Conservation (phyloP, 37 sponge, comb jelly and placozoan species). For the Oscarella lobularis region DNA sequence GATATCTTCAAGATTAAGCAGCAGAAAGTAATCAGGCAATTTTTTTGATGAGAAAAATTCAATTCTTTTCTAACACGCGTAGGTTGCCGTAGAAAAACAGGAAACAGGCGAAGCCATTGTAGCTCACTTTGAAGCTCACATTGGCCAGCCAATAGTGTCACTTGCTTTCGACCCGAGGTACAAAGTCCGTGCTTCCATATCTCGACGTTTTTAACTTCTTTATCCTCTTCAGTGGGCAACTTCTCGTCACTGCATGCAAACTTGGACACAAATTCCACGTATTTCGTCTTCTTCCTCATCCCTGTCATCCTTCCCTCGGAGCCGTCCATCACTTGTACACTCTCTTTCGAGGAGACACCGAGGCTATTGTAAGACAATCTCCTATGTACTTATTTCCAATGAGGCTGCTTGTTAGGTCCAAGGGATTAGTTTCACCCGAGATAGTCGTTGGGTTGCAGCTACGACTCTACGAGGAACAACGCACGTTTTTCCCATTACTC, state of each 20-base stretch:
- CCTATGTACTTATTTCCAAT: background rate
- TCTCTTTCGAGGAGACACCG: constrained; percentile 81
- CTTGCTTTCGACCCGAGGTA: background rate
- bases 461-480: constrained; percentile 82
- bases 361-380: constrained; percentile 49
- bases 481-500: constrained; percentile 87
- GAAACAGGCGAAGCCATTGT: background rate
- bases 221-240: constrained; percentile 53
- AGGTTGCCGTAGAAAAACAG: background rate
- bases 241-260: constrained; percentile 74
- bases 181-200: background rate
- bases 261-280: constrained; percentile 82
- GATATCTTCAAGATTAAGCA: background rate
- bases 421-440: constrained; percentile 54
- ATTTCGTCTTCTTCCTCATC: constrained; percentile 69
- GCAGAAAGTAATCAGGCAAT: background rate
- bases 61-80: background rate
- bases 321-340: constrained; percentile 79
- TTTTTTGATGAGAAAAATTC: background rate
- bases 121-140: constrained; percentile 10
- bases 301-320: constrained; percentile 50
- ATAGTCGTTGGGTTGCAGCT: constrained; percentile 83
- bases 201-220: background rate
- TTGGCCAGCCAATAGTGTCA: background rate
- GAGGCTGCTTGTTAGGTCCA: constrained; percentile 44